Percentiles rank a stretch among this genome's conserved stretches.
Evolutionary conservation across 2,113 vertebrate genomes (phyloP).

Genomic region (Syrrhaptes paradoxus): DNA sequence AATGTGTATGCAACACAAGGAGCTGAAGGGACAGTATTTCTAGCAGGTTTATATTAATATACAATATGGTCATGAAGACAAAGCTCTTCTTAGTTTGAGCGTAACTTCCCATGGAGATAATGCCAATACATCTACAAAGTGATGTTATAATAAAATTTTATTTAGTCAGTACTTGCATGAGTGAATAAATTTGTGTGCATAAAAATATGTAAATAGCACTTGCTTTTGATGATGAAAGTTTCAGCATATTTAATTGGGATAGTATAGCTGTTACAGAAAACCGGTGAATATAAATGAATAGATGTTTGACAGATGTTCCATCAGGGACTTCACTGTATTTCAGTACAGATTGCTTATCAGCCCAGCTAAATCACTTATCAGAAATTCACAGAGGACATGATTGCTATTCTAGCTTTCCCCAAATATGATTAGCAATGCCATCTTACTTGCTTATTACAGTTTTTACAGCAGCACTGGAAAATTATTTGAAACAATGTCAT

Average conservation of each 20-base stretch:
- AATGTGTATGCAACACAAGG: background rate
- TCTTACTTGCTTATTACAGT: conserved; percentile 15
- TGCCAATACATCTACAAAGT: background rate
- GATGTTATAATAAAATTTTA: background rate
- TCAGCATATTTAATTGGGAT: background rate
- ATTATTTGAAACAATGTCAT: background rate
- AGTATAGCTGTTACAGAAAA: conserved; percentile 32
- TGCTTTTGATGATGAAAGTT: conserved; percentile 17
- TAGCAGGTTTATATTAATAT: background rate
- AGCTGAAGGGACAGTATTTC: background rate
- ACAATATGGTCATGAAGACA: background rate
- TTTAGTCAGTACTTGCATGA: background rate
- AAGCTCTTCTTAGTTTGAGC: background rate
- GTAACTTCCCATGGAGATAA: background rate
- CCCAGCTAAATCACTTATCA: conserved; percentile 16
- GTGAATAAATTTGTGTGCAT: background rate
- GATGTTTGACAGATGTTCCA: conserved; percentile 26
- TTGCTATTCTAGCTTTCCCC: background rate
- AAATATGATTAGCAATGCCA: conserved; percentile 23
- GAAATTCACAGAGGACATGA: conserved; percentile 16
- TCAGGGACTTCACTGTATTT: conserved; percentile 3
- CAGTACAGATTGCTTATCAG: conserved; percentile 4
- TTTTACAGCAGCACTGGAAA: background rate
- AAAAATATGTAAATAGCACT: background rate
- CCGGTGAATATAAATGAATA: conserved; percentile 16